Conservation (phyloP, 2,797 vertebrate genomes). For the Enteromius viviparus region DNA sequence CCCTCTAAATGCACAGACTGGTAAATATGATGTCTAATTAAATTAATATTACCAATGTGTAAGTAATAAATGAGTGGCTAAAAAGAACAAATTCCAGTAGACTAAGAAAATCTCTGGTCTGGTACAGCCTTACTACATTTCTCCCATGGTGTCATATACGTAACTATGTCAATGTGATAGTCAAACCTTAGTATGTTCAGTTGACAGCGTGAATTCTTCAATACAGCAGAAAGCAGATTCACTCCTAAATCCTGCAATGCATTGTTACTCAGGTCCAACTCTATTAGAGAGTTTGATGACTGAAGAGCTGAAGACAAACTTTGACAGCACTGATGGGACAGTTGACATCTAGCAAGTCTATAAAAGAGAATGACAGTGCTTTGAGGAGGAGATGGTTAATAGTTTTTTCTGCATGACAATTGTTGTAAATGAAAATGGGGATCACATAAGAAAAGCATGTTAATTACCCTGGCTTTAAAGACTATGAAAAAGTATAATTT, state of each 20-base stretch:
- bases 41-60: too few species aligned
- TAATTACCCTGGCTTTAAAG: not conserved
- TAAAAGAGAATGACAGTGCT: not conserved
- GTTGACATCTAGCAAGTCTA: not conserved
- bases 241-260: not conserved
- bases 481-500: not conserved
- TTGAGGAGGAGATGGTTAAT: not conserved
- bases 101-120: too few species aligned
- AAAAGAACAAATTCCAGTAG: too few species aligned
- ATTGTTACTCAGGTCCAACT: not conserved
- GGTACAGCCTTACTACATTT: too few species aligned
- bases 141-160: too few species aligned
- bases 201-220: not conserved
- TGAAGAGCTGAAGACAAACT: constrained; percentile 2
- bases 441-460: not conserved
- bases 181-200: not conserved
- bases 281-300: not conserved
- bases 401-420: not conserved
- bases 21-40: too few species aligned
- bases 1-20: too few species aligned
- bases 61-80: too few species aligned
- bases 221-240: not conserved
- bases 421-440: not conserved
- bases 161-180: not conserved
- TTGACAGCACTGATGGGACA: not conserved